Percentiles rank a stretch among this genome's conserved stretches.
phyloP scores from a whole-genome alignment of 2,888 invertebrate genomes.

The Thera britannica region DNA sequence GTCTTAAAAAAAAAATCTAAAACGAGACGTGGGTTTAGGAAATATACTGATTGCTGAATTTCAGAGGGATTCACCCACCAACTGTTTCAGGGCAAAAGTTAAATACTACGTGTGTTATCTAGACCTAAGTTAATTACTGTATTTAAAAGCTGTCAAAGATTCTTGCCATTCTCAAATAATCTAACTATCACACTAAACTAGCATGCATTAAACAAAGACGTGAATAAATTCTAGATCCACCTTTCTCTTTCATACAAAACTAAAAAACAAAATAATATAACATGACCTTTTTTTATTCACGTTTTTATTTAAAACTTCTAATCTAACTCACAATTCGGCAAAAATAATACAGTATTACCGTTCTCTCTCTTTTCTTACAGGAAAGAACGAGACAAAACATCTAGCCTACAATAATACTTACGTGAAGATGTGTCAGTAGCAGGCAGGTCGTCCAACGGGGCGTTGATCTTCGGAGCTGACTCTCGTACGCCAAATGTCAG shows the following conservation, averaged over 20 bases:
- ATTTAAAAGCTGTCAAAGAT: background rate
- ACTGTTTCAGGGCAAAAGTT: no score
- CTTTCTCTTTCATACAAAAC: no score
- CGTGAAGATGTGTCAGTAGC: constrained; percentile 72
- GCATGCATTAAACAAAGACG: background rate
- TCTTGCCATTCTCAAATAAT: background rate
- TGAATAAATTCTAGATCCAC: no score
- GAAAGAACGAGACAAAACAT: background rate
- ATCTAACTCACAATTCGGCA: background rate
- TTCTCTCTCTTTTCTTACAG: background rate
- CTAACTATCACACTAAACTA: background rate
- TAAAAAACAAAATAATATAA: no score
- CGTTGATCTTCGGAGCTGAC: constrained; percentile 74
- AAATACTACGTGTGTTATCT: no score
- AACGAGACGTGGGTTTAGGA: no score
- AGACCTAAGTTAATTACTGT: no score
- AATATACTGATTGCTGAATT: no score
- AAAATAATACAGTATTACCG: background rate
- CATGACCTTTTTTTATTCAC: background rate
- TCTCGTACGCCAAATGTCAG: constrained; percentile 87
- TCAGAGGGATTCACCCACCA: no score
- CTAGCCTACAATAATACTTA: constrained; percentile 51
- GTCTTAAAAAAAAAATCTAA: no score
- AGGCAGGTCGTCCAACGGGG: constrained; percentile 69
- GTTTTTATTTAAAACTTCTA: background rate